phyloP scores from a whole-genome alignment of 2,797 vertebrate genomes.

The Ptychobarbus kaznakovi region DNA sequence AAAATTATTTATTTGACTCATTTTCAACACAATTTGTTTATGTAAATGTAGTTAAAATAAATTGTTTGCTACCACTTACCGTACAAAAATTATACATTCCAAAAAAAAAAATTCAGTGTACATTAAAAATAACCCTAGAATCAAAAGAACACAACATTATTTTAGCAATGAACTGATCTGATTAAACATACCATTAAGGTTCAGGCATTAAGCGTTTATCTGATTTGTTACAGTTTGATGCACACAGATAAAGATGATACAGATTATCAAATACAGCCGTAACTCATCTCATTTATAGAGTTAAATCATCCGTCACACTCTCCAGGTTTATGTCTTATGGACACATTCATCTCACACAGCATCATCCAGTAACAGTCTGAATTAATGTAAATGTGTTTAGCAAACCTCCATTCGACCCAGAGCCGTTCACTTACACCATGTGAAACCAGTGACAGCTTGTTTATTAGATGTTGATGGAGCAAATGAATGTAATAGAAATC shows the following conservation, averaged over 20 bases:
- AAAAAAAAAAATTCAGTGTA: too few species aligned
- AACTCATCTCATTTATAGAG: neutral
- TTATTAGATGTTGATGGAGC: conserved; percentile 59
- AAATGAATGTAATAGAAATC: conserved; percentile 63
- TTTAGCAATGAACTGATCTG: too few species aligned
- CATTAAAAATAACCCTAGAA: too few species aligned
- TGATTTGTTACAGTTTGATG: neutral
- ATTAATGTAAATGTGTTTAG: conserved; percentile 46
- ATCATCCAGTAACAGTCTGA: conserved; percentile 47
- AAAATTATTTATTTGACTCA: too few species aligned
- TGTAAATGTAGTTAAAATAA: too few species aligned
- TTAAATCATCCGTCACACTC: neutral
- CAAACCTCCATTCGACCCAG: conserved; percentile 49
- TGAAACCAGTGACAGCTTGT: neutral
- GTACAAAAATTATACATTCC: too few species aligned
- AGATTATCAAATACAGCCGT: neutral
- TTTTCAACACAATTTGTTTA: too few species aligned
- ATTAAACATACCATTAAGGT: too few species aligned
- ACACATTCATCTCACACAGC: conserved; percentile 2
- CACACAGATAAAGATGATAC: neutral
- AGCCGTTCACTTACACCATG: conserved; percentile 37
- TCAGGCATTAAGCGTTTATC: neutral
- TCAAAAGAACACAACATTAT: too few species aligned
- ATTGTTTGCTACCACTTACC: too few species aligned
- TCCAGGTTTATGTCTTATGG: conserved; percentile 17